phyloP scores from a whole-genome alignment of 1,140 invertebrate species.

The Cyrtorhinus lividipennis region DNA sequence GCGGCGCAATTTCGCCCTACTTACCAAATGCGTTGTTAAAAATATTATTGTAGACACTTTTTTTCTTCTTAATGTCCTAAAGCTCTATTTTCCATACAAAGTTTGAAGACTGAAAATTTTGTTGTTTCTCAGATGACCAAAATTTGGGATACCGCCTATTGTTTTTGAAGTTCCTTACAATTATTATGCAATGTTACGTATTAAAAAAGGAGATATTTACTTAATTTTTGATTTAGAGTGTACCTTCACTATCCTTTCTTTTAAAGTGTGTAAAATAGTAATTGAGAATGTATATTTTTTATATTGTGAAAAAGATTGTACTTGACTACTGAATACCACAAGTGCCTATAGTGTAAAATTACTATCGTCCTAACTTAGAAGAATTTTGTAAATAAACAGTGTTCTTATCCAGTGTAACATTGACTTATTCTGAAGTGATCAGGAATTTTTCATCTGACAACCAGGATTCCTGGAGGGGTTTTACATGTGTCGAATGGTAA shows the following conservation, averaged over 20 bases:
- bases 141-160: not conserved
- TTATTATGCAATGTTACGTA: not conserved
- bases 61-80: too few relatives aligned
- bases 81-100: too few relatives aligned
- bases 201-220: not conserved
- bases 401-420: too few relatives aligned
- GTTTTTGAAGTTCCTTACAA: not conserved
- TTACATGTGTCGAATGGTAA: too few relatives aligned
- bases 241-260: not conserved
- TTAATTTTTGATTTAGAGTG: not conserved
- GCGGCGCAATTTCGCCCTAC: too few relatives aligned
- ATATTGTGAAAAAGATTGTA: not conserved
- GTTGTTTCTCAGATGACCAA: not conserved
- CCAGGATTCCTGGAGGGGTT: too few relatives aligned
- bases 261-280: not conserved
- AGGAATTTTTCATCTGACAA: too few relatives aligned
- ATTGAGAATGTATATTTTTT: not conserved
- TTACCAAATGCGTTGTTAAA: too few relatives aligned
- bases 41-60: too few relatives aligned
- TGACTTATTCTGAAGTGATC: too few relatives aligned
- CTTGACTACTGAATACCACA: not conserved
- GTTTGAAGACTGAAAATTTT: constrained; percentile 1
- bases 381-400: too few relatives aligned
- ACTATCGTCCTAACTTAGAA: too few relatives aligned
- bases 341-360: not conserved